These are phyloP conservation scores for Drosophila subquinaria DNA, from an alignment of 2,888 invertebrate genomes.

Conservation along the genomic window DNA sequence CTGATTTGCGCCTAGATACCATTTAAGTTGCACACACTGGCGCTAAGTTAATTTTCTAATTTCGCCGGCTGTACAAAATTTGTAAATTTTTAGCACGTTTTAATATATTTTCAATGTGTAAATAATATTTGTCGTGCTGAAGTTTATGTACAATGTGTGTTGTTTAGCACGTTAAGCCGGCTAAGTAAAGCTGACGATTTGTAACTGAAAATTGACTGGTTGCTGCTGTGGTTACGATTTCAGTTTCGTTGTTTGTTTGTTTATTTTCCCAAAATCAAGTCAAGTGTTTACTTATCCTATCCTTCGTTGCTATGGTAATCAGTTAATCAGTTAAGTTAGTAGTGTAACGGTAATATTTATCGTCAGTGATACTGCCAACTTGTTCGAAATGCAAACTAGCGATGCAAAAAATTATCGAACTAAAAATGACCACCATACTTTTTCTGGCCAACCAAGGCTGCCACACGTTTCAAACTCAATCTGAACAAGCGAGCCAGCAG, in stretches of 20 bases:
- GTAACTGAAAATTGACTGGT: constrained; percentile 64
- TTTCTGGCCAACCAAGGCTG: too few species aligned
- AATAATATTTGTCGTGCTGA: constrained; percentile 11
- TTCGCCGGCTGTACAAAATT: constrained; percentile 19
- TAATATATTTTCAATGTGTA: constrained; percentile 18
- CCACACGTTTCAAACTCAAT: too few species aligned
- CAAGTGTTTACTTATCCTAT: constrained; percentile 27
- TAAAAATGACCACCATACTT: too few species aligned
- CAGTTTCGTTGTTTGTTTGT: constrained; percentile 63
- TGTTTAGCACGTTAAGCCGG: constrained; percentile 39
- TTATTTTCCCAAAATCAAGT: constrained; percentile 40
- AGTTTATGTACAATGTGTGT: constrained; percentile 22
- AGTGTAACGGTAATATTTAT: constrained; percentile 25
- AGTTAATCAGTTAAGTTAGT: too few species aligned
- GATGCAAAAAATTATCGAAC: too few species aligned
- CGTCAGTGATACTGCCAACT: neutral
- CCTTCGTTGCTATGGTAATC: constrained; percentile 51
- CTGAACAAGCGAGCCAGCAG: too few species aligned
- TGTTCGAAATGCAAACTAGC: too few species aligned
- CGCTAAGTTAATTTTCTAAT: constrained; percentile 10
- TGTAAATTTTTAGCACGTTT: constrained; percentile 7
- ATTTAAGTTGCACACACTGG: constrained; percentile 42
- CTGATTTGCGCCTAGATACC: constrained; percentile 81
- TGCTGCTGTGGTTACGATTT: constrained; percentile 75
- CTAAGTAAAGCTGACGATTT: constrained; percentile 45